A percentile compares a stretch with the other conserved stretches of the same genome.
These are phyloP conservation scores for Pammene aurita DNA, from an alignment of 2,888 invertebrate genomes.

Conservation along the genomic window DNA sequence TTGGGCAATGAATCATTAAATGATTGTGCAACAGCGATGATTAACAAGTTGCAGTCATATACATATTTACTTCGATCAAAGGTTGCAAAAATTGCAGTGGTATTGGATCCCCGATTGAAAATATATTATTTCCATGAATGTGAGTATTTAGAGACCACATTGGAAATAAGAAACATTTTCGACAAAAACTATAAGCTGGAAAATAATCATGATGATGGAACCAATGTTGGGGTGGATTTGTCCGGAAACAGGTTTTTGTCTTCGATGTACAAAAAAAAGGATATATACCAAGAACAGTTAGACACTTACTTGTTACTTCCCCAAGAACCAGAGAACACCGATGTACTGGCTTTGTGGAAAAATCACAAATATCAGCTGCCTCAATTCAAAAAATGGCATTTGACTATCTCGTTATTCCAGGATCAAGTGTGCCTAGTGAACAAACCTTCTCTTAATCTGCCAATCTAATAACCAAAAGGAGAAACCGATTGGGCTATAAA, in stretches of 20 bases:
- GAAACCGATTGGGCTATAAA: constrained; percentile 19
- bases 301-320: constrained; percentile 10
- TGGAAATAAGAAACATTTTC: constrained; percentile 1
- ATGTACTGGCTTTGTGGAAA: constrained; percentile 21
- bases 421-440: constrained; percentile 16
- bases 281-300: constrained; percentile 5
- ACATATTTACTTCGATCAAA: constrained; percentile 9
- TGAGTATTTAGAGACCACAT: neutral
- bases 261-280: constrained; percentile 7
- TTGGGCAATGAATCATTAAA: constrained; percentile 9
- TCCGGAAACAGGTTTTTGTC: constrained; percentile 14
- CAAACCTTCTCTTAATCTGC: constrained; percentile 11
- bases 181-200: constrained; percentile 2
- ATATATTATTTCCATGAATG: constrained; percentile 6
- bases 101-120: constrained; percentile 14
- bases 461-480: constrained; percentile 11
- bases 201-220: constrained; percentile 10
- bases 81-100: constrained; percentile 11
- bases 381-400: constrained; percentile 20
- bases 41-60: constrained; percentile 13
- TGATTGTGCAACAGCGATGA: constrained; percentile 13
- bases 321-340: constrained; percentile 14
- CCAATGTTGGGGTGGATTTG: constrained; percentile 4
- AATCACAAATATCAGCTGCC: constrained; percentile 6
- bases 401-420: constrained; percentile 15